A percentile compares a stretch with the other conserved stretches of the same genome.
Evolutionary conservation across 2,888 invertebrate species (phyloP).

Genomic region (Thysanoteuthis rhombus): DNA sequence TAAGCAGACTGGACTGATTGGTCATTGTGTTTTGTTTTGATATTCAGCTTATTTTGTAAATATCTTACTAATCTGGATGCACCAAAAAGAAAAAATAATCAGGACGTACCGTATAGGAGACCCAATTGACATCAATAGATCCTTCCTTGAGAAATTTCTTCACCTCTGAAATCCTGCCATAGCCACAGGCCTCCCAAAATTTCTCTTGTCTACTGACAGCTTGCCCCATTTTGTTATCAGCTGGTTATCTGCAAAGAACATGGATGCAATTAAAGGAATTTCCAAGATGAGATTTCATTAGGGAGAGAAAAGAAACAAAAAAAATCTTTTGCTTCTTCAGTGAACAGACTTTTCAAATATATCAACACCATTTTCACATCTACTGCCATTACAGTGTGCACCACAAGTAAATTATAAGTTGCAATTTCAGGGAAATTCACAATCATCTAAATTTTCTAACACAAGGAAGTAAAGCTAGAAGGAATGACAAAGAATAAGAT

Average conservation of each 20-base stretch:
- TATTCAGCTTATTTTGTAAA: too few species aligned
- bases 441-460: too few species aligned
- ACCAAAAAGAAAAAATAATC: not conserved
- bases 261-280: not conserved
- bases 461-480: too few species aligned
- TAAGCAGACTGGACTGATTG: too few species aligned
- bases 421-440: too few species aligned
- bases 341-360: not conserved
- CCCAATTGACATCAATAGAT: slow-evolving; percentile 67
- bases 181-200: slow-evolving; percentile 69
- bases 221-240: slow-evolving; percentile 60
- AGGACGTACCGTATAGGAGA: slow-evolving; percentile 65
- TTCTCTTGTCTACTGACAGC: slow-evolving; percentile 66
- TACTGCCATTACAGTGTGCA: too few species aligned
- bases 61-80: not conserved
- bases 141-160: slow-evolving; percentile 60
- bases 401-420: too few species aligned
- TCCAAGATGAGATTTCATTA: too few species aligned
- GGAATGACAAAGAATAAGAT: too few species aligned
- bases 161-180: slow-evolving; percentile 62
- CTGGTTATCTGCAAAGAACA: not conserved
- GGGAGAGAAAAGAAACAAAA: too few species aligned
- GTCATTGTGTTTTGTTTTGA: too few species aligned
- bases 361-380: not conserved
- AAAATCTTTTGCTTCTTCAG: not conserved